Evolutionary conservation across 2,113 vertebrate genomes (phyloP), one percentile per base, ranked within the genome.

Genomic region (Tor tambroides): DNA sequence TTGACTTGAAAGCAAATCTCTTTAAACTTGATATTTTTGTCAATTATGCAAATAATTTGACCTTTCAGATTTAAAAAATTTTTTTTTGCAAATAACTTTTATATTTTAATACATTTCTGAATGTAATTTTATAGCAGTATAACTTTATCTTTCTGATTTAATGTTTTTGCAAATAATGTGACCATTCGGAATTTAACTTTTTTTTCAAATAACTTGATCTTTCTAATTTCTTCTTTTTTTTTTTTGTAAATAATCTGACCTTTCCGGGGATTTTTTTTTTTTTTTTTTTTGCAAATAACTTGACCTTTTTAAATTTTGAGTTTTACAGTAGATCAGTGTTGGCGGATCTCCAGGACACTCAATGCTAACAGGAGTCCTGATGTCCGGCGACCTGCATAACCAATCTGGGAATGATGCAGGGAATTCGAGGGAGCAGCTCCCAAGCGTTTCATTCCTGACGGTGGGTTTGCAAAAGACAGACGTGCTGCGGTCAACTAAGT

Each of bases 381-480:
- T 54, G 86, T 88, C 89, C 90, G 88, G 88, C 85, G 89, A 83
- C 61, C 83, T 72, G 80, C 82, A 65, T 77, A 71, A 90, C 67
- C 83, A 83, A 90, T 91, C 86, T 79, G 88, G 51, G 81, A 80
- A 87, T 56, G 81, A 74, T 84, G 85, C 65, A 54, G 88, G 49
- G 76, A 84, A 86, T 90, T 91, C 46, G 32, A 51, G 35, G 51
- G 74, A 54, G 43, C 19, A 72, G 69, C 32, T 23, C 69, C n/a
- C 85, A 51, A 19, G 59, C 63, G 81, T 76, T 81, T 83, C n/a
- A 81, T 86, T 76, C 51, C 81, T 61, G 35, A 21, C 1, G 17
- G 78, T 65, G 78, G 19, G 54, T 65, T 19, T 14, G 26, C 35
- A 38, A 4, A 71, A 32, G 67, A 35, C 67, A 71, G 67, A 38